Conservation (phyloP, 2,113 vertebrate genomes). For the Sialia sialis region DNA sequence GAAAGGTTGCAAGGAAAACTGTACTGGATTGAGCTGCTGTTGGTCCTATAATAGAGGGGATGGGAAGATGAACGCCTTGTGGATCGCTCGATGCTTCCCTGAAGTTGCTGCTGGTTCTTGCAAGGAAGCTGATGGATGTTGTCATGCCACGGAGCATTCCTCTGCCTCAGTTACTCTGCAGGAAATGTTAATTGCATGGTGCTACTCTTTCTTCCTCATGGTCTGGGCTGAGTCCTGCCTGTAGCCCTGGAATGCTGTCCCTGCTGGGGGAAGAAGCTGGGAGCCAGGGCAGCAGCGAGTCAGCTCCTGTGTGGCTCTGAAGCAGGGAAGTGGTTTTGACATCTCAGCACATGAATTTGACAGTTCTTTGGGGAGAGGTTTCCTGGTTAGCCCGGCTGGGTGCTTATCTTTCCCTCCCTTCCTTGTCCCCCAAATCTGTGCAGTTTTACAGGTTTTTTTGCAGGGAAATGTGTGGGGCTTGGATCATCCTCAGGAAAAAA, state of each 20-base stretch:
- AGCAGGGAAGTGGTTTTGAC: not conserved
- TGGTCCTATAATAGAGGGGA: not conserved
- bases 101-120: not conserved
- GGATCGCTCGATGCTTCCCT: not conserved
- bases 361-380: not conserved
- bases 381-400: not conserved
- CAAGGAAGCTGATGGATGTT: not conserved
- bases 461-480: not conserved
- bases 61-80: not conserved
- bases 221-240: not conserved
- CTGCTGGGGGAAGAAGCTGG: not conserved
- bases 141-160: not conserved
- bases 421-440: not conserved
- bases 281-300: rapidly evolving
- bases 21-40: not conserved
- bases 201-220: rapidly evolving
- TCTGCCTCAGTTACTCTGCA: not conserved
- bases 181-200: not conserved
- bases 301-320: not conserved
- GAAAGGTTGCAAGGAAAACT: not conserved
- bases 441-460: not conserved
- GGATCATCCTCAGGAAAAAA: not conserved
- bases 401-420: not conserved
- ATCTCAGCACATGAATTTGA: not conserved
- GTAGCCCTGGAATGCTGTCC: not conserved